Evolutionary conservation across 2,888 invertebrate species (phyloP).

Genomic region (Leptinotarsa haldemani): DNA sequence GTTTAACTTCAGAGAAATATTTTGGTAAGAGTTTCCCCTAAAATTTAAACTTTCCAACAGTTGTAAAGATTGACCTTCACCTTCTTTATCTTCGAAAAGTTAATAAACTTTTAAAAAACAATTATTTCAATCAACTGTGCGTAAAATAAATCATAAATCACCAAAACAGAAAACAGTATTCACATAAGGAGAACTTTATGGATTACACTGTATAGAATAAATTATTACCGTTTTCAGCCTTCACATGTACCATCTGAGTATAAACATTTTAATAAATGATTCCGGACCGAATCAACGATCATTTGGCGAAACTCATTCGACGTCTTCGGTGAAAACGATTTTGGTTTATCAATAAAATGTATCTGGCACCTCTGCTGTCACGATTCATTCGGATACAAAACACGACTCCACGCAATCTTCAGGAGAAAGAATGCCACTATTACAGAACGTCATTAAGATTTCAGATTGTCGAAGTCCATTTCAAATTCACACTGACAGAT

Average conservation of each 20-base stretch:
- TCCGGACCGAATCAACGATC: slow-evolving; percentile 23
- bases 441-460: slow-evolving; percentile 48
- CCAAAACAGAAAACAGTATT: too few species aligned
- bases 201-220: too few species aligned
- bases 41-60: too few species aligned
- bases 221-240: neutral
- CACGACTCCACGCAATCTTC: slow-evolving; percentile 46
- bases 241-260: neutral
- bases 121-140: too few species aligned
- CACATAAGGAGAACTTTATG: too few species aligned
- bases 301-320: slow-evolving; percentile 27
- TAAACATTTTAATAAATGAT: slow-evolving; percentile 12
- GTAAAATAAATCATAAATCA: too few species aligned
- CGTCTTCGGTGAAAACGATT: slow-evolving; percentile 32
- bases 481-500: slow-evolving; percentile 30
- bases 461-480: slow-evolving; percentile 37
- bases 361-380: slow-evolving; percentile 50
- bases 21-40: too few species aligned
- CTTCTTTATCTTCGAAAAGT: too few species aligned
- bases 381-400: slow-evolving; percentile 48
- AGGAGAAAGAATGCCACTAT: slow-evolving; percentile 46
- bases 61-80: too few species aligned
- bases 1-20: too few species aligned
- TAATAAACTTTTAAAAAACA: too few species aligned
- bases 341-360: slow-evolving; percentile 44